A percentile compares a stretch with the other conserved stretches of the same genome.
phyloP scores from a whole-genome alignment of 2,113 vertebrate species.

The Xiphias gladius region DNA sequence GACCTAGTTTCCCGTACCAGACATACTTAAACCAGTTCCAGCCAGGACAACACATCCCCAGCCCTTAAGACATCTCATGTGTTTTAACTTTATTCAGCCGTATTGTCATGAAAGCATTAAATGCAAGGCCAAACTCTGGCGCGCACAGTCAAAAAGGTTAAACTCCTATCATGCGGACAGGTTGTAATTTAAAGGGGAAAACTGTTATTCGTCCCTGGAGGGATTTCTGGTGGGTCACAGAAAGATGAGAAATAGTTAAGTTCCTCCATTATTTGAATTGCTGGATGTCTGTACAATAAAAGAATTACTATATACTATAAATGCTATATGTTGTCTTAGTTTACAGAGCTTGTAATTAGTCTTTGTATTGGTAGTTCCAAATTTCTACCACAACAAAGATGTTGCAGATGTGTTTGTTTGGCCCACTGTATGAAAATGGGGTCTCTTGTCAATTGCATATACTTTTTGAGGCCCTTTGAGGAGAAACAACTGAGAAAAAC shows the following conservation, averaged over 20 bases:
- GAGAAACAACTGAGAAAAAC: neutral
- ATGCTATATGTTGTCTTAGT: no score
- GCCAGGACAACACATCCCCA: neutral
- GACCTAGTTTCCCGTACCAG: slow-evolving; percentile 48
- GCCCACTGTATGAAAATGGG: neutral
- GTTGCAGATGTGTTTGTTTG: neutral
- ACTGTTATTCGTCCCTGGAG: neutral
- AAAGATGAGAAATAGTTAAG: neutral
- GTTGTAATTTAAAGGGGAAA: neutral
- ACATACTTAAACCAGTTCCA: slow-evolving; percentile 1
- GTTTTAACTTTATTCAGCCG: neutral
- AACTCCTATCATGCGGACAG: neutral
- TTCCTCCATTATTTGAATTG: no score
- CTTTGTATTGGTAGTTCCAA: no score
- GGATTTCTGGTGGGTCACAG: neutral
- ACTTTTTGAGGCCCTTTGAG: neutral
- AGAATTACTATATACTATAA: no score
- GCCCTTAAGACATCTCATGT: neutral
- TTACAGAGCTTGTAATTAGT: no score
- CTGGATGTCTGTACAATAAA: no score
- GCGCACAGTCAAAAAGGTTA: neutral
- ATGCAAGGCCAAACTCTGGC: neutral
- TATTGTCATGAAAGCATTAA: neutral
- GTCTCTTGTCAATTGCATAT: neutral
- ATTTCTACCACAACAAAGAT: no score